Percentiles rank a stretch among this genome's conserved stretches.
These are phyloP conservation scores for Tragulus kanchil DNA, from an alignment of 2,113 vertebrate species.

Conservation along the genomic window DNA sequence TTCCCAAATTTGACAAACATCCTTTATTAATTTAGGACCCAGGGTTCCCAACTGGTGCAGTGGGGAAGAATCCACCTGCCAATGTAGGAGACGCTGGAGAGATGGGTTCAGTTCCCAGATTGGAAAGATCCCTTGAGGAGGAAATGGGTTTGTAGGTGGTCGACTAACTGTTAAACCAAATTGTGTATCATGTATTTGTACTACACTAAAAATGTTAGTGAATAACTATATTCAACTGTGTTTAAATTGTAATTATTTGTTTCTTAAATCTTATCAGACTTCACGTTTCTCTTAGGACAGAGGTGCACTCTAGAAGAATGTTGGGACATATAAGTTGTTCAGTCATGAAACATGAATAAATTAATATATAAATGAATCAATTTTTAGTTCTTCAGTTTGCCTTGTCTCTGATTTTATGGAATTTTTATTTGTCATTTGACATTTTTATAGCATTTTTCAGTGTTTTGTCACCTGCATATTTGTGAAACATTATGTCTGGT, in stretches of 20 bases:
- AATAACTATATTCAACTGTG: not conserved
- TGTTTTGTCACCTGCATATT: conserved; percentile 18
- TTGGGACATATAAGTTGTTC: not conserved
- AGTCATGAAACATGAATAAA: not conserved
- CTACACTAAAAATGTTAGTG: too few species aligned
- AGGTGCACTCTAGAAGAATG: not conserved
- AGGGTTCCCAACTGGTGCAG: not conserved
- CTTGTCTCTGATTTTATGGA: not conserved
- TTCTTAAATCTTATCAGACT: not conserved
- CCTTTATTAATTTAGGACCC: conserved; percentile 1
- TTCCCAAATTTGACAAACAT: not conserved
- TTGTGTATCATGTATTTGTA: too few species aligned
- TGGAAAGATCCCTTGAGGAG: not conserved
- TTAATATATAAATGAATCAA: not conserved
- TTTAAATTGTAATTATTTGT: conserved; percentile 28
- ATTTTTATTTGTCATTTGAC: conserved; percentile 36
- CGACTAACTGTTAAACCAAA: too few species aligned
- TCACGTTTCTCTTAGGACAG: not conserved
- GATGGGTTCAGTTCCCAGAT: not conserved
- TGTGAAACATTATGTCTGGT: conserved; percentile 33
- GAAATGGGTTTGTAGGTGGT: too few species aligned
- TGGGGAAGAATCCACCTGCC: not conserved
- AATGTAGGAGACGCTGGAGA: not conserved
- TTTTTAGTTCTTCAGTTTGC: conserved; percentile 41
- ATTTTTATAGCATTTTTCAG: not conserved